These are phyloP conservation scores for Sinella curviseta DNA, from an alignment of 1,140 invertebrate genomes.

Conservation along the genomic window DNA sequence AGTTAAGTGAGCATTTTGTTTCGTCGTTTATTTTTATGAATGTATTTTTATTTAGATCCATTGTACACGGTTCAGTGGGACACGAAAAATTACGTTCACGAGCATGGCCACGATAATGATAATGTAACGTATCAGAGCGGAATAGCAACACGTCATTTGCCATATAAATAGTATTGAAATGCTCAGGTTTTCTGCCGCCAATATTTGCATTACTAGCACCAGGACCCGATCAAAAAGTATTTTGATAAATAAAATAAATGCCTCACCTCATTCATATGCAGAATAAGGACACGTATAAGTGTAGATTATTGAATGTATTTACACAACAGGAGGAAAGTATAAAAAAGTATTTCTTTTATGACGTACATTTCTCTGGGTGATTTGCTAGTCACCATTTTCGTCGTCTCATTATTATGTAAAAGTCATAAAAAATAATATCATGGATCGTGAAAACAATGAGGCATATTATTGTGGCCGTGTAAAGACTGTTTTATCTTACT, in stretches of 20 bases:
- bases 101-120: background rate
- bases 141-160: background rate
- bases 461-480: background rate
- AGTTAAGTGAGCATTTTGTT: too few relatives aligned
- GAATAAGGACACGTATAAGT: background rate
- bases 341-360: background rate
- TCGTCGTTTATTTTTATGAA: too few relatives aligned
- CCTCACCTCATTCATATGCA: too few relatives aligned
- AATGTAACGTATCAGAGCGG: background rate
- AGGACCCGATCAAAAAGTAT: too few relatives aligned
- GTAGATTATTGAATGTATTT: background rate
- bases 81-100: background rate
- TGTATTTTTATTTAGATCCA: too few relatives aligned
- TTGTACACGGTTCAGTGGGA: background rate
- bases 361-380: background rate
- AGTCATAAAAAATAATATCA: background rate
- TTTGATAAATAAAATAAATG: too few relatives aligned
- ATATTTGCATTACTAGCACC: too few relatives aligned
- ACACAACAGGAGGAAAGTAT: background rate
- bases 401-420: constrained; percentile 13
- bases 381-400: constrained; percentile 3
- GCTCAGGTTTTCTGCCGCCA: too few relatives aligned
- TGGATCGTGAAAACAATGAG: background rate
- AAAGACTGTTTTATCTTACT: background rate
- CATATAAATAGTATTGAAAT: too few relatives aligned